A percentile compares a stretch with the other conserved stretches of the same genome.
These are phyloP conservation scores for Microplitis mediator DNA, from an alignment of 1,140 invertebrate species.

Conservation along the genomic window DNA sequence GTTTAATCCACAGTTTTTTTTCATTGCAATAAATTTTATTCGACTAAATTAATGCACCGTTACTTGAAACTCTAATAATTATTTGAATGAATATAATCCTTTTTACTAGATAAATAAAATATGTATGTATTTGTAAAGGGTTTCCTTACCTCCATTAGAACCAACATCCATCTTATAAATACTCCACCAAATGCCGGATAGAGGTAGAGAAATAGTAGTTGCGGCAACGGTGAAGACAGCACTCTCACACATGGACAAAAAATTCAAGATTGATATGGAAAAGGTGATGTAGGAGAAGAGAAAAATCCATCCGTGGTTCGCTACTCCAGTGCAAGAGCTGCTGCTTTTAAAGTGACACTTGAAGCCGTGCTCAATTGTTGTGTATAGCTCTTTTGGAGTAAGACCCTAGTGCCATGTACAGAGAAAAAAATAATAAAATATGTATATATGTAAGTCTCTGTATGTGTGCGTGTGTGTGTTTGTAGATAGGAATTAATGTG, in stretches of 20 bases:
- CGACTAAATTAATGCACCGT: too few species aligned
- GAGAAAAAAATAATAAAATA: conserved; percentile 13
- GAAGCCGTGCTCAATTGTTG: conserved; percentile 44
- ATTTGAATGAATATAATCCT: neutral
- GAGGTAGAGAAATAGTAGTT: conserved; percentile 61
- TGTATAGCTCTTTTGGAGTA: conserved; percentile 45
- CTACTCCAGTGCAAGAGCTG: conserved; percentile 52
- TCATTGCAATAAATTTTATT: too few species aligned
- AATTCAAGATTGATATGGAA: conserved; percentile 58
- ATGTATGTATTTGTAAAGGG: neutral
- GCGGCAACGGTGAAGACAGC: conserved; percentile 66
- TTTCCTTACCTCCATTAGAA: conserved; percentile 42
- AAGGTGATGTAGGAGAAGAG: conserved; percentile 60
- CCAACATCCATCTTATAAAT: conserved; percentile 61
- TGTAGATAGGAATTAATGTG: neutral
- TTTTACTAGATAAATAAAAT: conserved; percentile 18
- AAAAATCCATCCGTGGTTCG: conserved; percentile 62
- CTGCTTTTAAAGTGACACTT: conserved; percentile 47
- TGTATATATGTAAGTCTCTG: too few species aligned
- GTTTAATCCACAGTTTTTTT: too few species aligned
- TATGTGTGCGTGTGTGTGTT: too few species aligned
- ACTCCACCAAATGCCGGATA: conserved; percentile 69
- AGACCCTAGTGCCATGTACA: conserved; percentile 39
- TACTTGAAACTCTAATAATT: too few species aligned
- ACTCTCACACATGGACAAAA: conserved; percentile 65